A percentile compares a stretch with the other conserved stretches of the same genome.
phyloP scores from a whole-genome alignment of 2,113 vertebrate species.

The Chroicocephalus ridibundus region DNA sequence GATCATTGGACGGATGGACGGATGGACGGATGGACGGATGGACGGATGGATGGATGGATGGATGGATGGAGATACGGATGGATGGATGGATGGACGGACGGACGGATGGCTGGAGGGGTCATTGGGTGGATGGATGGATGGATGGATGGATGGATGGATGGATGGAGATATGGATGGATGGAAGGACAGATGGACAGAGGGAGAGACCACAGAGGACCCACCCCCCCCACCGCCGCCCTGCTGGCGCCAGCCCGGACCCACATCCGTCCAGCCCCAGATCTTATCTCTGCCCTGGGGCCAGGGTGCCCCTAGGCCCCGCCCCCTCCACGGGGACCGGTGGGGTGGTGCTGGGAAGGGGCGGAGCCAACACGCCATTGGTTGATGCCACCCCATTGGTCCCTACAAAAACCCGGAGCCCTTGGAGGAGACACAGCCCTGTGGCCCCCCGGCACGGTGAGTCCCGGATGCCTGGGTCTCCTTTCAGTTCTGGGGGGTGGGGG shows the following conservation, averaged over 20 bases:
- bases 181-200: neutral
- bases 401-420: neutral
- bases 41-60: too few species aligned
- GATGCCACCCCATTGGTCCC: neutral
- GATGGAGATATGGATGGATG: too few species aligned
- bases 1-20: neutral
- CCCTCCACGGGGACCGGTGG: neutral
- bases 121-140: too few species aligned
- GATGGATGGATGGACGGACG: too few species aligned
- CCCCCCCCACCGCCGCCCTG: neutral
- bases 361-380: neutral
- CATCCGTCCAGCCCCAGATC: neutral
- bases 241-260: neutral
- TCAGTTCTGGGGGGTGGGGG: neutral
- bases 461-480: neutral
- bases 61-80: too few species aligned
- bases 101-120: too few species aligned
- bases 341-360: neutral
- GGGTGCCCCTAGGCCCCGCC: neutral
- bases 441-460: neutral
- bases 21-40: accelerated
- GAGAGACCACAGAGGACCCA: neutral
- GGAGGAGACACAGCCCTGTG: neutral
- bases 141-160: neutral
- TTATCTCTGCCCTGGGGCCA: neutral